Base-by-base conservation (phyloP, 2,888 invertebrate genomes). In the Epinotia ramella region DNA sequence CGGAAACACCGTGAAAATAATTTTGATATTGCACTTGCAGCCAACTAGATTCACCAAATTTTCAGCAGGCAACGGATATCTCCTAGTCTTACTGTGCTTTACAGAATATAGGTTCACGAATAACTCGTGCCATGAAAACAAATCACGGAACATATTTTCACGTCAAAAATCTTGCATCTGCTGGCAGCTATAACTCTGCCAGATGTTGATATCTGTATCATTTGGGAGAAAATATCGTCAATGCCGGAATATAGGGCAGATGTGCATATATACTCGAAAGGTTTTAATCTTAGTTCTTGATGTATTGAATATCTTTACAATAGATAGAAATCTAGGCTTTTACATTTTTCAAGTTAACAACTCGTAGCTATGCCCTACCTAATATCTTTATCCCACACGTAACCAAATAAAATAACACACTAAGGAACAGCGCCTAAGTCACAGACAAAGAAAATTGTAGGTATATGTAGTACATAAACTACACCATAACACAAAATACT, bases 201-300 rank as follows among this genome's bases (percentile, higher is more conserved):
- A 33, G 33, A 9, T 33, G 28, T n/a, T 33, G 33, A 33, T 33
- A 16, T 33, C 16, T 33, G 62, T 28, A 33, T 33, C 62, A n/a
- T 62, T 62, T 62, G 33, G 33, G n/a, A 24, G 33, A n/a, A 62
- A 62, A 62, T 62, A 62, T 33, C 28, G n/a, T n/a, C 62, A 33
- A 33, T 62, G n/a, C 16, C 28, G 28, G n/a, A 62, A 62, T 33
- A 57, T 20, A n/a, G 53, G 7, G 53, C 53, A 16, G 5, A 53
- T 53, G 53, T n/a, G 1, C 0, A n/a, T 53, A 53, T n/a, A 16
- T 5, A 16, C 49, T 49, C 16, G 16, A 16, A 49, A 49, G 13
- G 13, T 49, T 40, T 40, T 9, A 9, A 40, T 40, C 40, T 40
- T 40, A 40, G 40, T 40, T 40, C 40, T 7, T 40, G 40, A 40